A percentile compares a stretch with the other conserved stretches of the same genome.
phyloP scores from a whole-genome alignment of 2,113 vertebrate species.

The Nipponia nippon region DNA sequence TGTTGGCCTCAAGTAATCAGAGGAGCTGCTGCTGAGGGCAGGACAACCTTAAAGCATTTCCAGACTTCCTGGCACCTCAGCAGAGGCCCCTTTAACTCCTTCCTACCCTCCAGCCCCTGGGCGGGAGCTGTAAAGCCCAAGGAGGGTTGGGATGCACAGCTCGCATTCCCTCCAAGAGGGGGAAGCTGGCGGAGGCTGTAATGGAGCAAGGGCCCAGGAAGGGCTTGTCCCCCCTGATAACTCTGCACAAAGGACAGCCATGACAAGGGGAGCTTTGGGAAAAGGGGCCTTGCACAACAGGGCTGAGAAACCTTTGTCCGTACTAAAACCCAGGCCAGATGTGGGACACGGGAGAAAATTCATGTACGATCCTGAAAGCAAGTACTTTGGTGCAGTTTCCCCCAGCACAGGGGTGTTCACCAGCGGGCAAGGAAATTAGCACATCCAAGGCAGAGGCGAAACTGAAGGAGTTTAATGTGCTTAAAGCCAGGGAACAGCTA shows the following conservation, averaged over 20 bases:
- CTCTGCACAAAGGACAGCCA: background rate
- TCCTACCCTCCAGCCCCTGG: background rate
- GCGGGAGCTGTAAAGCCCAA: background rate
- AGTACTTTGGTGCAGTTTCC: background rate
- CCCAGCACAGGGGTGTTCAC: background rate
- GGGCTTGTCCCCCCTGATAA: background rate
- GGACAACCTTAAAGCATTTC: slow-evolving; percentile 25
- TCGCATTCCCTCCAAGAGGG: background rate
- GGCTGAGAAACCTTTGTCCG: background rate
- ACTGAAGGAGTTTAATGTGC: slow-evolving; percentile 49
- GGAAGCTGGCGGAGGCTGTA: background rate
- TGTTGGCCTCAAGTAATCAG: slow-evolving; percentile 27
- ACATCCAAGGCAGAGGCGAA: slow-evolving; percentile 44
- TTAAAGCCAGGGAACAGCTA: slow-evolving; percentile 41
- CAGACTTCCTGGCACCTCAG: slow-evolving; percentile 41
- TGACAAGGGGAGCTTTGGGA: too few relatives aligned
- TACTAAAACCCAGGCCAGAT: background rate
- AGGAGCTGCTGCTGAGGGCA: slow-evolving; percentile 15
- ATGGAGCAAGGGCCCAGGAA: background rate
- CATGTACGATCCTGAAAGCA: background rate
- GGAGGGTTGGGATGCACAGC: background rate
- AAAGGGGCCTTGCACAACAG: background rate
- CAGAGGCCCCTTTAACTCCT: slow-evolving; percentile 46
- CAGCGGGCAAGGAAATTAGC: slow-evolving; percentile 12
- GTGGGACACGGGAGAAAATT: background rate